Evolutionary conservation across 2,113 vertebrate species (phyloP), one percentile per base, ranked within the genome.

Genomic region (Planiliza haematocheilus): DNA sequence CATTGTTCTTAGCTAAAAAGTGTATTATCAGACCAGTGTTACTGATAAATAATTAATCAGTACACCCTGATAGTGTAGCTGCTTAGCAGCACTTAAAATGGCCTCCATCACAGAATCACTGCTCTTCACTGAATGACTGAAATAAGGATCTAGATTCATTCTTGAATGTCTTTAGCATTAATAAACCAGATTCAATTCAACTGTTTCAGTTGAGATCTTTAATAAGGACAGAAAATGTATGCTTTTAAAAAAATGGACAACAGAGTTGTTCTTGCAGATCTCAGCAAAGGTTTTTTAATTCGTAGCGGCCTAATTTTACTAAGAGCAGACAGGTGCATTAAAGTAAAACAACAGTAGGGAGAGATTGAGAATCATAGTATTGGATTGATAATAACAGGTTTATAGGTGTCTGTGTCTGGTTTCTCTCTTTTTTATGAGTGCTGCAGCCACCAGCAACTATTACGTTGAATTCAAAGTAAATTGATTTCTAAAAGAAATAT

Each of bases 51-150:
- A 84, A 83, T 87, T 82, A 11, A 90, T 81, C 21, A 82, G 38
- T 57, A 17, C 49, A 77, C 48, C 56, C 52, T 45, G 49, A 79
- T 84, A 58, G 77, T 83, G 48, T 59, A 41, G 72, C 46, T 57
- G 75, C 79, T 62, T 57, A 50, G 77, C 49, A 59, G 78, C 62
- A 17, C 56, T 87, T 90, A 90, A 88, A 87, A 91, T 88, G 79
- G 80, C 77, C 53, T 65, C 74, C 58, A 36, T 74, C 34, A 59
- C 34, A 30, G 64, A 65, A 84, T 73, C 10, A 8, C 17, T 52
- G 51, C 45, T 74, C 51, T 10, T 45, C 38, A 66, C 61, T 62
- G 10, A 70, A 21, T 12, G 13, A 18, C 39, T 50, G 12, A 52
- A 8, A 34, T 30, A n/a, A n/a, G n/a, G 55, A 53, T 45, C 0